Conservation (phyloP, 1,140 invertebrate genomes). For the Drosophila fuyamai region DNA sequence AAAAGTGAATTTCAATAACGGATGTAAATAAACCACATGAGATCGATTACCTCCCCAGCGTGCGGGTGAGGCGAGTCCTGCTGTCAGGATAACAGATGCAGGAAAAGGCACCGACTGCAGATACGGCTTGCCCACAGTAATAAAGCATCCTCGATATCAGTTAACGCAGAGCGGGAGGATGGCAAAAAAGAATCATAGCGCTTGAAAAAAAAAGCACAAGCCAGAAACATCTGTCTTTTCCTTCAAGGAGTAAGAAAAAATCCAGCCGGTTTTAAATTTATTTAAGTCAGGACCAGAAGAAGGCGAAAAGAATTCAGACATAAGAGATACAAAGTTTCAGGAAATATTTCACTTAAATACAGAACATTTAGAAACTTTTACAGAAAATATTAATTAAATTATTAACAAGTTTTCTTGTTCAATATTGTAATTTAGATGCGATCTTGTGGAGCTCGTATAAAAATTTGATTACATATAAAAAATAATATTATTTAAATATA, state of each 20-base stretch:
- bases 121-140: conserved; percentile 35
- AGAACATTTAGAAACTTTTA: no score
- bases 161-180: conserved; percentile 57
- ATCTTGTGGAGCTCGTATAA: no score
- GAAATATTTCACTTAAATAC: no score
- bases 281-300: conserved; percentile 44
- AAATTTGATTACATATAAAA: neutral
- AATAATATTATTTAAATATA: neutral
- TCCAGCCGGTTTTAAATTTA: conserved; percentile 59
- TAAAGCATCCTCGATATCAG: conserved; percentile 69
- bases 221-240: conserved; percentile 60
- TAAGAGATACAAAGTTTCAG: neutral
- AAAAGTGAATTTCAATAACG: conserved; percentile 79
- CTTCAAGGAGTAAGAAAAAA: conserved; percentile 39
- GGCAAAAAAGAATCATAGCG: conserved; percentile 50
- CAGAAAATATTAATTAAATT: no score
- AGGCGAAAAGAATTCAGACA: neutral
- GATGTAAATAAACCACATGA: conserved; percentile 82
- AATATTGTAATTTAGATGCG: no score
- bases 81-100: conserved; percentile 78
- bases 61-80: conserved; percentile 59
- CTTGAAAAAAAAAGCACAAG: conserved; percentile 34
- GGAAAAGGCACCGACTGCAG: conserved; percentile 39
- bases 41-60: conserved; percentile 76
- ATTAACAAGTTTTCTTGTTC: no score